Evolutionary conservation across 2,113 vertebrate genomes (phyloP), one percentile per base, ranked within the genome.

Genomic region (Anseranas semipalmata): DNA sequence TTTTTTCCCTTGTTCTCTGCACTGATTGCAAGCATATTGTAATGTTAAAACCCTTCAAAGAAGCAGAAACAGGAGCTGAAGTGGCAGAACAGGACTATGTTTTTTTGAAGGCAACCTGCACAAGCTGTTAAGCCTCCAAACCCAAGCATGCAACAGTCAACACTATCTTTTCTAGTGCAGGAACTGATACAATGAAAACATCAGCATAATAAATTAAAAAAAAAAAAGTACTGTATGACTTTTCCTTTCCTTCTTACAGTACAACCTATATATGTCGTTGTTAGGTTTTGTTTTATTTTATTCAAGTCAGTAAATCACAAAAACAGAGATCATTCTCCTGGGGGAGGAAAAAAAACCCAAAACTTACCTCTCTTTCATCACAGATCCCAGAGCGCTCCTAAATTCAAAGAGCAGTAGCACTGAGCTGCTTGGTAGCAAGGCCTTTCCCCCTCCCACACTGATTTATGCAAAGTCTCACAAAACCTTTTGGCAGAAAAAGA

Each of bases 211-310:
- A 11, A 62, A 60, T 37, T 37, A 32, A 46, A 55, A 91, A 74
- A 74, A 78, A 58, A 55, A 65, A 27, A 24, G 6, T 50, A 88
- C 33, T 10, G 6, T 2, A 10, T 67, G 22, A 45, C 35, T 94
- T 76, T 17, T 67, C 25, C 81, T 50, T 87, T 58, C 11, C 12
- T 50, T 93, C 59, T 72, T 81, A 37, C 4, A 0, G 0, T 39
- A 37, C 15, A 52, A 48, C n/a, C 15, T 85, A n/a, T 3, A 60
- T 25, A 32, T 66, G 4, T 16, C 33, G 46, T 37, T 14, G 63
- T 67, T 45, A 85, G 25, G 15, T 76, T 93, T 91, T 48, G 15
- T 76, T 93, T 91, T 48, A 9, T 75, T 96, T 96, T 50, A 81
- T 28, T 76, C 13, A 9, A 25, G 8, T 79, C 55, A 67, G 28